phyloP scores from a whole-genome alignment of 2,888 invertebrate species.

The Nezara viridula region DNA sequence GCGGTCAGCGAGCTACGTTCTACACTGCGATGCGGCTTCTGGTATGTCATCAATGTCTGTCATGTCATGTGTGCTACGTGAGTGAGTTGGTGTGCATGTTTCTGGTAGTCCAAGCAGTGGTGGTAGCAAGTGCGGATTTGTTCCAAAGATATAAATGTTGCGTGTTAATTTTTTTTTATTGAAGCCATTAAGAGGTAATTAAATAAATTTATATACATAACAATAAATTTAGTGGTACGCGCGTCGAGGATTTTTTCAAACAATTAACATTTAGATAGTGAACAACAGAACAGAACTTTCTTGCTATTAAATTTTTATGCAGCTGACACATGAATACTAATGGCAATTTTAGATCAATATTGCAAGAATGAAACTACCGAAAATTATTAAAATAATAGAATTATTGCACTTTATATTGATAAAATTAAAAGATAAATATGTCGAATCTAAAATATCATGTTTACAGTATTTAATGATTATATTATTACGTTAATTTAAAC shows the following conservation, averaged over 20 bases:
- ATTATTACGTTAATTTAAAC: too few relatives aligned
- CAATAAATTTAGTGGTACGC: neutral
- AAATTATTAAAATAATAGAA: too few relatives aligned
- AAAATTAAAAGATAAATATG: too few relatives aligned
- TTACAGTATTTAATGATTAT: too few relatives aligned
- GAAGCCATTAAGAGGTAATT: neutral
- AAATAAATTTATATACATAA: neutral
- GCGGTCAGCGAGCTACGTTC: neutral
- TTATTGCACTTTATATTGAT: too few relatives aligned
- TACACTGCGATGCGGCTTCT: neutral
- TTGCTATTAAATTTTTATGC: too few relatives aligned
- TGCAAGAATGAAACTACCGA: too few relatives aligned
- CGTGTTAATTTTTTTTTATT: neutral
- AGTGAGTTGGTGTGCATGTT: neutral
- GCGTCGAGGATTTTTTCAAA: neutral
- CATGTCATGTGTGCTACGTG: neutral
- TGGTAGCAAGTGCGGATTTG: neutral
- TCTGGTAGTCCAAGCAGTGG: neutral
- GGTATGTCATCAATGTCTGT: constrained; percentile 35
- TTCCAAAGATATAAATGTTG: neutral
- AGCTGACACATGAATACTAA: too few relatives aligned
- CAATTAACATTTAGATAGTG: too few relatives aligned
- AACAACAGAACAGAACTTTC: too few relatives aligned
- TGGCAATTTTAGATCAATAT: too few relatives aligned
- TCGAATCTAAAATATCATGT: too few relatives aligned